These are phyloP conservation scores for Celastrina argiolus DNA, from an alignment of 2,888 invertebrate genomes.

Conservation along the genomic window DNA sequence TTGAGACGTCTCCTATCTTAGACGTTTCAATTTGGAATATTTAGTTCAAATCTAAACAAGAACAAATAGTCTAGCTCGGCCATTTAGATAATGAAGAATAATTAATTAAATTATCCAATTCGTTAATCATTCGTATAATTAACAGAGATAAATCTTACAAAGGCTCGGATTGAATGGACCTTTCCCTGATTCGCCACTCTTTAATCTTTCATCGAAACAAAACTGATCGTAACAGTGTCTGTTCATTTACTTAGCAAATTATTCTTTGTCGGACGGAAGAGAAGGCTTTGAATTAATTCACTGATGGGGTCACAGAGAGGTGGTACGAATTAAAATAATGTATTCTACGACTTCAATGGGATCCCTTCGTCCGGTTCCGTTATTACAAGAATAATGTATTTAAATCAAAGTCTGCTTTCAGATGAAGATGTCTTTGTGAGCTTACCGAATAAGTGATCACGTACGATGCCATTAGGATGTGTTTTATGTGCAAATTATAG, in stretches of 20 bases:
- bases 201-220: slow-evolving; percentile 75
- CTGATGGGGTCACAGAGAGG: slow-evolving; percentile 76
- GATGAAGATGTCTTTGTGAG: slow-evolving; percentile 72
- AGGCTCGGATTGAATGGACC: slow-evolving; percentile 62
- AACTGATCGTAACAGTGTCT: slow-evolving; percentile 73
- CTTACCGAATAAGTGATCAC: slow-evolving; percentile 72
- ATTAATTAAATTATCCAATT: slow-evolving; percentile 50
- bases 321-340: slow-evolving; percentile 77
- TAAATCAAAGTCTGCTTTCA: slow-evolving; percentile 75
- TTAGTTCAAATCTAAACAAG: slow-evolving; percentile 39
- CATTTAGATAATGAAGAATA: slow-evolving; percentile 37
- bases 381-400: slow-evolving; percentile 78
- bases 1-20: slow-evolving; percentile 53
- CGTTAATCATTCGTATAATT: slow-evolving; percentile 72
- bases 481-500: slow-evolving; percentile 78
- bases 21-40: slow-evolving; percentile 73
- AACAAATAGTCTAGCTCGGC: neutral
- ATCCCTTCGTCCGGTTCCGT: slow-evolving; percentile 71
- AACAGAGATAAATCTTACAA: slow-evolving; percentile 69
- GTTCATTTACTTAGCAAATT: slow-evolving; percentile 78
- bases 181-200: slow-evolving; percentile 67
- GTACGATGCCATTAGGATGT: slow-evolving; percentile 73
- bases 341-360: slow-evolving; percentile 74
- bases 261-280: slow-evolving; percentile 77
- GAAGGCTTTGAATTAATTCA: slow-evolving; percentile 76